Conservation (phyloP, 2,797 vertebrate genomes). For the Anguilla marmorata region DNA sequence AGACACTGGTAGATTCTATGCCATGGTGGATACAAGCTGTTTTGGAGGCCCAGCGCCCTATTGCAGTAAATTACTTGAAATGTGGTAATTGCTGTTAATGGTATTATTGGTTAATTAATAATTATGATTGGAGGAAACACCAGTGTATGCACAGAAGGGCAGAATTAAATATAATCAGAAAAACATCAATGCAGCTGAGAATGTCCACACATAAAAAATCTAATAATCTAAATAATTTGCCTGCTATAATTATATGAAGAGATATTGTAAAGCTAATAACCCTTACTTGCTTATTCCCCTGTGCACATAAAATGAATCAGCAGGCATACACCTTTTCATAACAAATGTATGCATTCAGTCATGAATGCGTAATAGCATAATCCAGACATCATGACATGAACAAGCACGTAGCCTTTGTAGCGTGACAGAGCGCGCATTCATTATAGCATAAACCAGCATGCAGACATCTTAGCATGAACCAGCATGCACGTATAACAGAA, state of each 20-base stretch:
- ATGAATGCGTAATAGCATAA: background rate
- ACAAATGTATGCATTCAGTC: background rate
- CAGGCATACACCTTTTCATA: background rate
- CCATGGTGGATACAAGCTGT: no score
- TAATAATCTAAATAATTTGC: background rate
- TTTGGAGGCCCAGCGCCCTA: no score
- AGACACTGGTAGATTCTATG: no score
- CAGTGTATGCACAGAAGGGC: background rate
- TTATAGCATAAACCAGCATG: background rate
- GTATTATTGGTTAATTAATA: no score
- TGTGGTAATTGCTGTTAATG: no score
- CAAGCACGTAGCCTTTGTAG: background rate
- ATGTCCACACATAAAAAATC: background rate
- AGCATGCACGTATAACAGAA: background rate
- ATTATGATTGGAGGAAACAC: background rate
- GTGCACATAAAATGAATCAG: background rate
- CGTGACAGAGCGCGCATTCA: background rate
- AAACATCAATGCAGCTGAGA: background rate
- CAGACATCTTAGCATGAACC: background rate
- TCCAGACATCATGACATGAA: background rate
- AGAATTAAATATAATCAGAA: background rate
- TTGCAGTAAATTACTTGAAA: no score
- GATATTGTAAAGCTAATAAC: background rate
- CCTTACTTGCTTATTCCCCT: background rate
- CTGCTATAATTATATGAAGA: background rate